Base-by-base conservation (phyloP, 2,888 invertebrate species). In the Saturnia japonica region DNA sequence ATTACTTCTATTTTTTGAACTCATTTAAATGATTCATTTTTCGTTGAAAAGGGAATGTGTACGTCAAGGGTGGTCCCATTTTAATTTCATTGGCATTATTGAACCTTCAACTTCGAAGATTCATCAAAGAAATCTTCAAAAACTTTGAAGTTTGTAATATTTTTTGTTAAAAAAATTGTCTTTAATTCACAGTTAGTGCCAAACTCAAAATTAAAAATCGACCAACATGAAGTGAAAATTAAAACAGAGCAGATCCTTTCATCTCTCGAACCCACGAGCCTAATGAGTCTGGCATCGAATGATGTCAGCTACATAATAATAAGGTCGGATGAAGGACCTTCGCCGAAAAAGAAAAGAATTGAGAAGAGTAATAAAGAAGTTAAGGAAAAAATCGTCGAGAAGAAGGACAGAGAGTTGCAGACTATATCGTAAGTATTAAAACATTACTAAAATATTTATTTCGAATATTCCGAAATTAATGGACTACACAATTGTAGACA, bases 281-380 rank as follows among this genome's bases (percentile, higher is more conserved):
- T 91, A 0, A 85, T 82, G 72, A 83, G 80, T 0, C 70, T 91
- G 0, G 87, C 88, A 0, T 87, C 87, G 0, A 83, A 89, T 0
- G 89, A 93, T n/a, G 89, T 92, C 2, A 91, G 89, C 73, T 94
- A 93, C 71, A 91, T 94, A 47, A 91, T 94, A n/a, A 87, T 93
- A 1, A 91, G 91, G 72, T 74, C 84, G 0, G 82, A 85, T 0
- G 71, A 69, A 0, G 47, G 19, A 0, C 62, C 72, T 0, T 72
- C 77, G 0, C 43, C 68, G 0, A 78, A 80, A 67, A 76, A 75
- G 3, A 80, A 73, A 22, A 77, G 70, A 0, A 28, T 67, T 0
- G 77, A 74, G 6, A 80, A 79, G 25, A 76, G 72, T 68, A 74
- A 75, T 11, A 72, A 73, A 9, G 71, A 71, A 7, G 70, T 75